These are phyloP conservation scores for Pseudocheirus occidentalis DNA, from an alignment of 2,797 vertebrate species.

Conservation along the genomic window DNA sequence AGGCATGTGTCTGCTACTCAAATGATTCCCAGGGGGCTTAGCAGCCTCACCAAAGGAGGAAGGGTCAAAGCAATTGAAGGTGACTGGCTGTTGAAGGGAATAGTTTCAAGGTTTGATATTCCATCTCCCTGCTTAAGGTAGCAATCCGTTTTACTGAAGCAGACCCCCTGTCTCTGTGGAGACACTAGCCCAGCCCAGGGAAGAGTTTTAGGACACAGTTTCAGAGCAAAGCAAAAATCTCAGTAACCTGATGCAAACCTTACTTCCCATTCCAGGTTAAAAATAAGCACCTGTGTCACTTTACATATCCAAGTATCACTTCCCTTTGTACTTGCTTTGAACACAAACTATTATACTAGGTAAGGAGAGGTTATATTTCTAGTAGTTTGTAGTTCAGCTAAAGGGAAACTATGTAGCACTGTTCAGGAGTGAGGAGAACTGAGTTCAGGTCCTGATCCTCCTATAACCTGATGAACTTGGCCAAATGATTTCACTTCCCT, in stretches of 20 bases:
- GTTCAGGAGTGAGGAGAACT: background rate
- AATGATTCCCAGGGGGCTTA: background rate
- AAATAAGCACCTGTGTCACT: background rate
- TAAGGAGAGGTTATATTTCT: background rate
- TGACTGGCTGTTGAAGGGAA: background rate
- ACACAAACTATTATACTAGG: background rate
- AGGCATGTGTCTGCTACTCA: background rate
- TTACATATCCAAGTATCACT: background rate
- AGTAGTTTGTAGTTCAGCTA: background rate
- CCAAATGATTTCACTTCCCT: background rate
- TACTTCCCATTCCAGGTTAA: background rate
- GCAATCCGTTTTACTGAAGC: background rate
- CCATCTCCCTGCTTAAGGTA: background rate
- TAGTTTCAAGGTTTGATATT: background rate
- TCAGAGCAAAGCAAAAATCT: background rate
- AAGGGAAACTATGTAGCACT: background rate
- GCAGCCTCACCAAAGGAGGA: background rate
- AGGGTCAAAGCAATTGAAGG: background rate
- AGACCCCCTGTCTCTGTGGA: background rate
- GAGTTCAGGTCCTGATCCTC: background rate
- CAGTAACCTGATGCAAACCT: background rate
- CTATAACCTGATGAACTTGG: background rate
- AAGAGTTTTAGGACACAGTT: background rate
- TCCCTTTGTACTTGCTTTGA: background rate
- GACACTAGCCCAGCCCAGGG: background rate